phyloP scores from a whole-genome alignment of 2,113 vertebrate species.

The Toxotes jaculatrix region DNA sequence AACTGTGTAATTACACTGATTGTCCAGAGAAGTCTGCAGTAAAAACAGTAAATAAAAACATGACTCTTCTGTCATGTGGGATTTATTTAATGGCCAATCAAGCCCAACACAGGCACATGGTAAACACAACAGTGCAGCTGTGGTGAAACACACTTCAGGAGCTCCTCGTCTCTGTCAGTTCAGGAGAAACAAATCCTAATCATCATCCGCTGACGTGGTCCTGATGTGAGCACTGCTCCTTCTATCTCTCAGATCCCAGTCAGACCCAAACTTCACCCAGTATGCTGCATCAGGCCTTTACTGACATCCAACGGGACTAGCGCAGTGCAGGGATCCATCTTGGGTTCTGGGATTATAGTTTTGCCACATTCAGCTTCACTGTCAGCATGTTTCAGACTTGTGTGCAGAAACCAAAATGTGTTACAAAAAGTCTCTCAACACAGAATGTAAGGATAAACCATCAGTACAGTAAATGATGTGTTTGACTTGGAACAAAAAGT shows the following conservation, averaged over 20 bases:
- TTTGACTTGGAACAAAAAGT: slow-evolving; percentile 13
- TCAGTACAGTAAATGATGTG: background rate
- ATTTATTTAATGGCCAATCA: slow-evolving; percentile 43
- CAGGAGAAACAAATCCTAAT: slow-evolving; percentile 10
- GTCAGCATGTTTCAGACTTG: slow-evolving; percentile 26
- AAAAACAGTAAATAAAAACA: background rate
- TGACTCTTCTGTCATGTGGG: background rate
- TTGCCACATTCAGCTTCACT: slow-evolving; percentile 14
- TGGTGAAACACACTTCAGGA: background rate
- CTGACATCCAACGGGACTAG: slow-evolving; percentile 21
- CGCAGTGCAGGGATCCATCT: slow-evolving; percentile 13
- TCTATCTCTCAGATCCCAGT: background rate
- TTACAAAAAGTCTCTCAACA: slow-evolving; percentile 13
- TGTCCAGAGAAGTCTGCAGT: background rate
- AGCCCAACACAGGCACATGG: slow-evolving; percentile 9
- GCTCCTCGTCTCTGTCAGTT: slow-evolving; percentile 10
- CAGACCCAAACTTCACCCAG: slow-evolving; percentile 1
- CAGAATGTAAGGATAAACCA: slow-evolving; percentile 4
- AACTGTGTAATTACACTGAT: background rate
- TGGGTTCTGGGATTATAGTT: background rate
- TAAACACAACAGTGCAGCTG: background rate
- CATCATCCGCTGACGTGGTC: slow-evolving; percentile 18
- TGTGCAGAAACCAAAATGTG: background rate
- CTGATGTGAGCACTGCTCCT: background rate
- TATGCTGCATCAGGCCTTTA: background rate